These are phyloP conservation scores for Bombycilla garrulus DNA, from an alignment of 2,113 vertebrate genomes.

Conservation along the genomic window DNA sequence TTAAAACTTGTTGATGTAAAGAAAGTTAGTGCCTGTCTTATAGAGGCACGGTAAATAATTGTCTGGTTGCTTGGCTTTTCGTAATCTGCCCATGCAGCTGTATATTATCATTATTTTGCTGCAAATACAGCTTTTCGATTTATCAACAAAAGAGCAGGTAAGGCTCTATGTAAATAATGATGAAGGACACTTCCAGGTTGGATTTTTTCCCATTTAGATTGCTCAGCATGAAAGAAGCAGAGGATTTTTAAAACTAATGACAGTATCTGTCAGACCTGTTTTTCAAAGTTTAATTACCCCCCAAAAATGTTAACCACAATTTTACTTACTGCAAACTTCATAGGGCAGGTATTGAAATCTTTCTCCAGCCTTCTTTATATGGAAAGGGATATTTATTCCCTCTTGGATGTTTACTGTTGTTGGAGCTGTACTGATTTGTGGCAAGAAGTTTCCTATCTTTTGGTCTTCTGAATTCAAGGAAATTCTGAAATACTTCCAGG, in stretches of 20 bases:
- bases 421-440: neutral
- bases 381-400: neutral
- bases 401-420: neutral
- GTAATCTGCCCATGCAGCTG: constrained; percentile 59
- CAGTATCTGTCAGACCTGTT: neutral
- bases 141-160: constrained; percentile 67
- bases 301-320: neutral
- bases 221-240: neutral
- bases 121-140: constrained; percentile 64
- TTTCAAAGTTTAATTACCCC: neutral
- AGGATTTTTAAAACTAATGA: constrained; percentile 11
- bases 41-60: constrained; percentile 43
- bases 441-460: neutral
- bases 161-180: constrained; percentile 62
- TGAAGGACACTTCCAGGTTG: constrained; percentile 61
- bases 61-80: constrained; percentile 38
- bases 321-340: neutral
- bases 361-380: neutral
- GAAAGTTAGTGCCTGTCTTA: constrained; percentile 50
- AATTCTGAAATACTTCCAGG: neutral
- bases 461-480: neutral
- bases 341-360: neutral
- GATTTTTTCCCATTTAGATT: constrained; percentile 1
- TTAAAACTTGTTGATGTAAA: constrained; percentile 62
- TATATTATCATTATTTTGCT: constrained; percentile 63